Conservation (phyloP, 2,888 invertebrate genomes). For the Agrochola litura region DNA sequence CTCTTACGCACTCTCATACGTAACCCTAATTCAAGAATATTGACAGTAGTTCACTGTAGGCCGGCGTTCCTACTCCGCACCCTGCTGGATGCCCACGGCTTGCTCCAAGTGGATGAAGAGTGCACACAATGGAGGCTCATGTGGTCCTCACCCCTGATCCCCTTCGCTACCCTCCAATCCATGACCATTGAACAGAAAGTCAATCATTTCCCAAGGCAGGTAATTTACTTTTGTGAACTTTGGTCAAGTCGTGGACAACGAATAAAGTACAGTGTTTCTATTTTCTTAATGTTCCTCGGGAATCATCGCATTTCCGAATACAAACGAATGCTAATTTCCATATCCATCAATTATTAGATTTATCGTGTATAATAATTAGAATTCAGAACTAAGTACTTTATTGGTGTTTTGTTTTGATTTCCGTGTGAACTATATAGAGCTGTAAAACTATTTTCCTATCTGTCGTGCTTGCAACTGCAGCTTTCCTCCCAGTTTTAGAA, state of each 20-base stretch:
- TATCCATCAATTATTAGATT: too few relatives aligned
- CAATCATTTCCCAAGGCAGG: slow-evolving; percentile 75
- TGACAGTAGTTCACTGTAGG: slow-evolving; percentile 63
- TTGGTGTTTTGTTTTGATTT: too few relatives aligned
- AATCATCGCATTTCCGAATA: too few relatives aligned
- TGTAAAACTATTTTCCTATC: too few relatives aligned
- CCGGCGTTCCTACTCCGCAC: slow-evolving; percentile 22
- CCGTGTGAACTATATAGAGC: too few relatives aligned
- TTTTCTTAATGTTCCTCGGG: too few relatives aligned
- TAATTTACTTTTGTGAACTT: slow-evolving; percentile 42
- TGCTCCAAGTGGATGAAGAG: slow-evolving; percentile 55
- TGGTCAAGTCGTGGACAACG: not conserved
- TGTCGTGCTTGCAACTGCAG: too few relatives aligned
- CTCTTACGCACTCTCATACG: not conserved
- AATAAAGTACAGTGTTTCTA: not conserved
- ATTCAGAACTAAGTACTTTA: too few relatives aligned
- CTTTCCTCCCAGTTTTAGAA: too few relatives aligned
- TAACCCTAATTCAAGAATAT: slow-evolving; percentile 50
- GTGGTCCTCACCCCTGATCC: slow-evolving; percentile 67
- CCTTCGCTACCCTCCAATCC: slow-evolving; percentile 59
- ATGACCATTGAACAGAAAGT: slow-evolving; percentile 66
- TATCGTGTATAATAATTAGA: too few relatives aligned
- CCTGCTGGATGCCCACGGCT: slow-evolving; percentile 70
- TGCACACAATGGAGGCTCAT: slow-evolving; percentile 65
- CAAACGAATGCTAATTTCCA: too few relatives aligned